Evolutionary conservation across 2,888 invertebrate species (phyloP).

Genomic region (Helleia helle): DNA sequence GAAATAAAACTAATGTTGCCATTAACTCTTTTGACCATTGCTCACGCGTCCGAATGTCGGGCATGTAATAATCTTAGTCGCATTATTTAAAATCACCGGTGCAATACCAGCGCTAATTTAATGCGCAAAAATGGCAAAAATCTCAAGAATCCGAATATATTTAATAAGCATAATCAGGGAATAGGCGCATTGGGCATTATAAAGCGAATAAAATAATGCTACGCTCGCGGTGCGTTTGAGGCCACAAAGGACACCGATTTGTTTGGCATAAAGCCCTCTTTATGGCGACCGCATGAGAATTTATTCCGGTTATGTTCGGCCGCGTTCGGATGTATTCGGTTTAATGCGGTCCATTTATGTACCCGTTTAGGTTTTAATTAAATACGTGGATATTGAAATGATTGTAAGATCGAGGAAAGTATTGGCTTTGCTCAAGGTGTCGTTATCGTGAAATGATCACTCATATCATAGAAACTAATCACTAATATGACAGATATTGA

Average conservation of each 20-base stretch:
- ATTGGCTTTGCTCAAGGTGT: too few species aligned
- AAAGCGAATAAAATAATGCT: slow-evolving; percentile 55
- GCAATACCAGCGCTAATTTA: too few species aligned
- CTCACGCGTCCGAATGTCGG: too few species aligned
- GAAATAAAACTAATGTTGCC: too few species aligned
- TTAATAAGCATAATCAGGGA: slow-evolving; percentile 12
- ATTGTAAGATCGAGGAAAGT: too few species aligned
- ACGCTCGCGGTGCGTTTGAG: slow-evolving; percentile 51
- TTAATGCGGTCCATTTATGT: slow-evolving; percentile 64
- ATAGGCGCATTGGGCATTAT: slow-evolving; percentile 32
- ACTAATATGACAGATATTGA: too few species aligned
- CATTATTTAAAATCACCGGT: too few species aligned
- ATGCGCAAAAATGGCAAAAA: slow-evolving; percentile 8
- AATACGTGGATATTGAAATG: too few species aligned
- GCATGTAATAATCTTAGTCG: too few species aligned
- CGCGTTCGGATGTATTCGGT: slow-evolving; percentile 54
- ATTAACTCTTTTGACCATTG: too few species aligned
- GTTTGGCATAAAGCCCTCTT: slow-evolving; percentile 69
- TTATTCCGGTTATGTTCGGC: slow-evolving; percentile 38
- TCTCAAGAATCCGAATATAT: not conserved
- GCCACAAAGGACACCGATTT: slow-evolving; percentile 67
- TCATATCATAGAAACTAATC: too few species aligned
- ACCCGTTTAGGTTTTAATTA: slow-evolving; percentile 25
- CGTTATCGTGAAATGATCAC: too few species aligned
- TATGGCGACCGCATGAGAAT: slow-evolving; percentile 36